Evolutionary conservation across 2,113 vertebrate genomes (phyloP), one percentile per base, ranked within the genome.

Genomic region (Myocastor coypus): DNA sequence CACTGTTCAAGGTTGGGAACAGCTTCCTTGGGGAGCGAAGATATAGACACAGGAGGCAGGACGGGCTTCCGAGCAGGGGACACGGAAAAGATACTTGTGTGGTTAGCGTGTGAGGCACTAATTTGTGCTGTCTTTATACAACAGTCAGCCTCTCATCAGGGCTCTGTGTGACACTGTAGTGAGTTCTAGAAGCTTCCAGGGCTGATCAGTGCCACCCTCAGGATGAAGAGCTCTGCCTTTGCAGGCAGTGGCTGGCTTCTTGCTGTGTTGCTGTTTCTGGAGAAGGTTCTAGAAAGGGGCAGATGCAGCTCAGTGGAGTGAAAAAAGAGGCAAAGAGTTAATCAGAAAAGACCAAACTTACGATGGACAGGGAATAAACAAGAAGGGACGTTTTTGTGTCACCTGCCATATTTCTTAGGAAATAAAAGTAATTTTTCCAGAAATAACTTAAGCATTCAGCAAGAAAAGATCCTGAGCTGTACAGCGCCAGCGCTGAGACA

Each of bases 311-410:
- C 17, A 57, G 4, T 11, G 34, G n/a, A 75, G 26, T 28, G 50
- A 95, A 95, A 82, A 64, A 85, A 77, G 68, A 94, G 37, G 69
- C 28, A 78, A 94, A 84, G 73, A 57, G 63, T 86, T 75, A 91
- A 32, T 59, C 46, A 55, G 20, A 64, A 83, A 75, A 66, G 71
- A 77, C 30, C 86, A 75, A 34, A 7, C n/a, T 94, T 71, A 42
- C 40, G 24, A 40, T 17, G 64, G 75, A 84, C 59, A 73, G 78
- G 59, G 93, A 71, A 91, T 89, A 66, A 95, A 91, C 83, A 95
- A 92, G 95, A 96, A 91, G 61, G 92, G 93, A 92, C n/a, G 0
- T 93, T 96, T 96, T 71, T 94, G 94, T 97, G 96, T 96, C 97
- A 94, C 89, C 94, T 92, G 91, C 80, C 89, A 28, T 96, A 83